phyloP scores from a whole-genome alignment of 2,888 invertebrate genomes.

The Acleris literana region DNA sequence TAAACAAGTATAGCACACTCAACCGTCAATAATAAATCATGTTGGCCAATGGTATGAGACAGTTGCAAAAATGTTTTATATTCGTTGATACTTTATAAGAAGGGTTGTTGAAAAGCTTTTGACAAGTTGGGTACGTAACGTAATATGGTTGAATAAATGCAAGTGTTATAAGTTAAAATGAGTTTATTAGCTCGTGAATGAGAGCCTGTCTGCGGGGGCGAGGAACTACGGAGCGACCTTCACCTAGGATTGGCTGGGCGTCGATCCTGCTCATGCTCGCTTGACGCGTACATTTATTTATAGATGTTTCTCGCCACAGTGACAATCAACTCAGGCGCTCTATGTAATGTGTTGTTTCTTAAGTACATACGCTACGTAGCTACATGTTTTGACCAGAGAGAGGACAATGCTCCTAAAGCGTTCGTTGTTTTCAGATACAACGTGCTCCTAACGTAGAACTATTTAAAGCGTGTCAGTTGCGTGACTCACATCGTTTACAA shows the following conservation, averaged over 20 bases:
- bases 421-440: conserved; percentile 35
- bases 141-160: conserved; percentile 20
- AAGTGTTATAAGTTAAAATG: conserved; percentile 23
- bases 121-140: not conserved
- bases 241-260: conserved; percentile 74
- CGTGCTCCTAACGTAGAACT: conserved; percentile 51
- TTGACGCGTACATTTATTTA: conserved; percentile 71
- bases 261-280: conserved; percentile 70
- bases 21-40: conserved; percentile 4
- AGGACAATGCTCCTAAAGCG: conserved; percentile 55
- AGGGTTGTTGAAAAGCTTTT: too few relatives aligned
- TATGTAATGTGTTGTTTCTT: conserved; percentile 34
- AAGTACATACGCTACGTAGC: conserved; percentile 38
- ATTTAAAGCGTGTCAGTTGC: conserved; percentile 70
- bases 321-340: conserved; percentile 49
- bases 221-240: conserved; percentile 73
- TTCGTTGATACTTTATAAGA: conserved; percentile 6
- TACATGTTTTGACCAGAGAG: conserved; percentile 42
- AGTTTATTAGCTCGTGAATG: conserved; percentile 49
- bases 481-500: conserved; percentile 79
- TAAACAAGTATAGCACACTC: conserved; percentile 22
- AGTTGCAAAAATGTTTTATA: conserved; percentile 7
- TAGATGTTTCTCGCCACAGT: conserved; percentile 63
- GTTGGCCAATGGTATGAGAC: conserved; percentile 12
- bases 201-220: conserved; percentile 58